A percentile compares a stretch with the other conserved stretches of the same genome.
These are phyloP conservation scores for Alligator sinensis DNA, from an alignment of 2,113 vertebrate species.

Conservation along the genomic window DNA sequence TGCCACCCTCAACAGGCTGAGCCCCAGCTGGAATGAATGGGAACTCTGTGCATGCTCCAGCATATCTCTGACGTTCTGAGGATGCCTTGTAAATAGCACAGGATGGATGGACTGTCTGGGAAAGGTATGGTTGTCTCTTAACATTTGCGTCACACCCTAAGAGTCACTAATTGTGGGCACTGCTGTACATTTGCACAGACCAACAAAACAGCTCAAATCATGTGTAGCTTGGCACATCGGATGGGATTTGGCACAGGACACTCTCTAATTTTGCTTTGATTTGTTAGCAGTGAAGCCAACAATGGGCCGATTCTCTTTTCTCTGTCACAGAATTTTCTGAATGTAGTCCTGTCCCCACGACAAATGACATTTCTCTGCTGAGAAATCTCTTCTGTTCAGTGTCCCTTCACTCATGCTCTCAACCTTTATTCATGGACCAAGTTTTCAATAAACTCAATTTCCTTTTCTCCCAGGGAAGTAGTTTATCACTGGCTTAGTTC, in stretches of 20 bases:
- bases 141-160: not conserved
- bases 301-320: conserved; percentile 44
- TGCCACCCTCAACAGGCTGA: accelerated
- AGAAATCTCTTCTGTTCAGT: conserved; percentile 56
- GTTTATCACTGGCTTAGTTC: conserved; percentile 28
- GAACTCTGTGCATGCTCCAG: not conserved
- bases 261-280: conserved; percentile 24
- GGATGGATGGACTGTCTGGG: not conserved
- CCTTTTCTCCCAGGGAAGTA: conserved; percentile 57
- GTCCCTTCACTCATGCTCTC: not conserved
- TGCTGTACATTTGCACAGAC: accelerated
- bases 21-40: not conserved
- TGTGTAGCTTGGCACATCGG: not conserved
- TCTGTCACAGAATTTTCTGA: conserved; percentile 16
- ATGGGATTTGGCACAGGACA: not conserved
- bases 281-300: conserved; percentile 15
- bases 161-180: not conserved
- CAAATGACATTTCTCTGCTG: not conserved
- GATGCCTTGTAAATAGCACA: not conserved
- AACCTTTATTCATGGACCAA: not conserved
- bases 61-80: not conserved
- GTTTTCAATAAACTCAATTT: conserved; percentile 35
- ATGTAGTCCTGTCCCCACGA: not conserved
- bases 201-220: not conserved
- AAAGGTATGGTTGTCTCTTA: not conserved